Evolutionary conservation across 1,140 invertebrate species (phyloP).

Genomic region (Hydropsyche tenuis): DNA sequence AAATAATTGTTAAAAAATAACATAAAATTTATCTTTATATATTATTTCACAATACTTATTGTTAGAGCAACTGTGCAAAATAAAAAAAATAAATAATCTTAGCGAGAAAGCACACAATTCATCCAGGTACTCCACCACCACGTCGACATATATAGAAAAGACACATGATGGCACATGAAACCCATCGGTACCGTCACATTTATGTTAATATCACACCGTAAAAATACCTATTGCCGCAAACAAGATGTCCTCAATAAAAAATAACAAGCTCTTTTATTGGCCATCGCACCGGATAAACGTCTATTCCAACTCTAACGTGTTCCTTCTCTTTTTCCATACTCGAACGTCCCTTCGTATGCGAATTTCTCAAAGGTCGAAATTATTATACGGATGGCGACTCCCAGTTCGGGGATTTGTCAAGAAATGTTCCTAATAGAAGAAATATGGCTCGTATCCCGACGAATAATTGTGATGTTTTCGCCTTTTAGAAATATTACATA

Average conservation of each 20-base stretch:
- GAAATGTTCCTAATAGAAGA: constrained; percentile 7
- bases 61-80: too few relatives aligned
- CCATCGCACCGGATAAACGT: constrained; percentile 42
- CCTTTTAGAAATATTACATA: too few relatives aligned
- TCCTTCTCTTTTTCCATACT: neutral
- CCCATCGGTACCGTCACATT: constrained; percentile 39
- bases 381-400: constrained; percentile 7
- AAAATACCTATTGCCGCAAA: constrained; percentile 47
- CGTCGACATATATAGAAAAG: constrained; percentile 18
- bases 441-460: too few relatives aligned
- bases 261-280: constrained; percentile 49
- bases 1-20: too few relatives aligned
- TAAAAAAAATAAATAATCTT: too few relatives aligned
- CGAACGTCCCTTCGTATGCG: neutral
- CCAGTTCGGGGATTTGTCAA: neutral
- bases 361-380: constrained; percentile 4
- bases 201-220: constrained; percentile 48
- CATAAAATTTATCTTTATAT: too few relatives aligned
- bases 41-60: too few relatives aligned
- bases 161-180: too few relatives aligned
- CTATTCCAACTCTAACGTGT: constrained; percentile 8
- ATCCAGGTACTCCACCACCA: neutral
- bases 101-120: too few relatives aligned
- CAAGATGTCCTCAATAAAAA: constrained; percentile 49
- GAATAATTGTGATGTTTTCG: too few relatives aligned